phyloP scores from a whole-genome alignment of 92 coral and sea anemone species.

The Actinernus sp. region DNA sequence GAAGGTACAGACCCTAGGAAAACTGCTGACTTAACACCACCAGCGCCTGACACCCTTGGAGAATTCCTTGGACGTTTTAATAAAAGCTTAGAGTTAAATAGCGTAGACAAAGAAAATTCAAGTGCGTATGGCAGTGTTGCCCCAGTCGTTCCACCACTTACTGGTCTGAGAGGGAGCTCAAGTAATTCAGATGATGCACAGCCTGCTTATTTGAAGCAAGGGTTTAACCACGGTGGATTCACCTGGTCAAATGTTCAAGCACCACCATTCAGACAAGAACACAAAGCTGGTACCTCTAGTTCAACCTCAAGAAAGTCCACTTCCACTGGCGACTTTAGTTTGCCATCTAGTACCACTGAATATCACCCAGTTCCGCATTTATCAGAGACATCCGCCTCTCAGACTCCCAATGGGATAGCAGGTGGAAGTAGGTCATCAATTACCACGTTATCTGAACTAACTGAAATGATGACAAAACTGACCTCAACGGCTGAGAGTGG shows the following conservation, averaged over 20 bases:
- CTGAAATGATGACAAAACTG: slow-evolving; percentile 62
- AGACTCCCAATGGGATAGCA: background rate
- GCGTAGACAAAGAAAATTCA: slow-evolving; percentile 14
- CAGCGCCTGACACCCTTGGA: background rate
- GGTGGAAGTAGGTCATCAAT: slow-evolving; percentile 51
- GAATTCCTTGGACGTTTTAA: slow-evolving; percentile 2
- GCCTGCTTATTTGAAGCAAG: no score
- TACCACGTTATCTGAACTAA: slow-evolving; percentile 60
- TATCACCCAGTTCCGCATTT: slow-evolving; percentile 42
- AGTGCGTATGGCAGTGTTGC: slow-evolving; percentile 3
- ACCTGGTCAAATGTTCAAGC: background rate
- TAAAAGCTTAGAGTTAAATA: background rate
- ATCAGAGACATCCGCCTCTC: slow-evolving; percentile 13
- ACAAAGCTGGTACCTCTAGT: background rate
- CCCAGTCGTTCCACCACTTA: slow-evolving; percentile 6
- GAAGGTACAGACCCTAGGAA: no score
- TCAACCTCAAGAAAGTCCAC: slow-evolving; percentile 29
- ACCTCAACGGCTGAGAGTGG: slow-evolving; percentile 65
- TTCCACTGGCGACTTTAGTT: slow-evolving; percentile 47
- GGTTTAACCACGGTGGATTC: no score
- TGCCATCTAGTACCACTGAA: slow-evolving; percentile 57
- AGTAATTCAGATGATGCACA: slow-evolving; percentile 24
- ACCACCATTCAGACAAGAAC: background rate
- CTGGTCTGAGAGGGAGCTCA: slow-evolving; percentile 21
- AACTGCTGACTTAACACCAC: no score